Evolutionary conservation across 1,140 invertebrate species (phyloP), one percentile per base, ranked within the genome.

Genomic region (Metaphire vulgaris): DNA sequence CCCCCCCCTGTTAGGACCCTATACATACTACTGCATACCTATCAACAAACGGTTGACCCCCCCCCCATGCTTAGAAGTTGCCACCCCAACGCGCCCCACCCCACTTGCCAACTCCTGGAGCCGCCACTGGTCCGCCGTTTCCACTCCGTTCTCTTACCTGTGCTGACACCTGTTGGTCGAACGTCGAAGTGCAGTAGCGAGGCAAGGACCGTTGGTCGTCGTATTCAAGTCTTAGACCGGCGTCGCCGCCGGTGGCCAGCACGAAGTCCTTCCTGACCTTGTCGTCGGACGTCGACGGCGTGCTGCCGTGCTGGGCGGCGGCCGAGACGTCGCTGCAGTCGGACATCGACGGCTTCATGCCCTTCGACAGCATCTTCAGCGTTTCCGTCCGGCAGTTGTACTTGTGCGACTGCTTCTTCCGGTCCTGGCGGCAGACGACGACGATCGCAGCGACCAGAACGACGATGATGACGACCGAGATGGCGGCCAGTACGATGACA

Each of bases 401-500:
- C 0, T 41, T 28, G 28, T 67, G 34, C 15, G 69, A 29, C 67
- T 32, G 31, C 28, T 34, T 26, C 33, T 76, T 72, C 15, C 41
- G n/a, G 29, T 74, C 75, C 70, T 76, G 75, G 12, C 30, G 69
- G 28, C 71, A 41, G 29, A 76, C 33, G 33, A 73, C 56, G 33
- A 76, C 32, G 31, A 76, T 76, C 31, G 75, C 75, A 14, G 73
- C 64, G 12, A 76, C 29, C 33, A 76, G 71, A 14, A 67, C 64
- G 34, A 76, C 41, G 26, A 68, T 56, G n/a, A 76, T 41, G 30
- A 73, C 56, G 28, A 72, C 69, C 0, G 69, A 78, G 21, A 75
- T 69, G 32, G 41, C 21, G 15, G 77, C 77, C 66, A 78, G 41
- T 1, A 73, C 41, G 21, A 78, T 32, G 30, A 78, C 77, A n/a